Percentiles rank a stretch among this genome's conserved stretches.
phyloP scores from a whole-genome alignment of 2,888 invertebrate genomes.

The Aphelenchoides bicaudatus region DNA sequence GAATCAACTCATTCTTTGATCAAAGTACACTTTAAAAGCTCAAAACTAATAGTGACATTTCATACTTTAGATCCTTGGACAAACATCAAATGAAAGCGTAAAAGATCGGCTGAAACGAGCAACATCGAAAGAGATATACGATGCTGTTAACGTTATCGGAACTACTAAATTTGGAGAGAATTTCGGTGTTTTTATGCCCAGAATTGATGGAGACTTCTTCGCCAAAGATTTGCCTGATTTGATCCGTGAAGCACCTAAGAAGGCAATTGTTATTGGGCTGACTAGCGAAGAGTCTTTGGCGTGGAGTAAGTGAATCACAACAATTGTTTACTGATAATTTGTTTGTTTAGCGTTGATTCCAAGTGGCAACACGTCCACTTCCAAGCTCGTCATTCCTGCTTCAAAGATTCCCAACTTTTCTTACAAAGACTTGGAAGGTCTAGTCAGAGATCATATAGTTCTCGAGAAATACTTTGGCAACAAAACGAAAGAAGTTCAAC shows the following conservation, averaged over 20 bases:
- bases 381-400: not conserved
- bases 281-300: conserved; percentile 26
- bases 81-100: conserved; percentile 5
- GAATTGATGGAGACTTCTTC: conserved; percentile 38
- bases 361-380: not conserved
- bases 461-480: not conserved
- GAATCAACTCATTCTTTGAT: too few relatives aligned
- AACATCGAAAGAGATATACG: not conserved
- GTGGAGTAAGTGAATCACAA: conserved; percentile 26
- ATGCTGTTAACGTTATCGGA: not conserved
- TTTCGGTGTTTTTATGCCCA: conserved; percentile 32
- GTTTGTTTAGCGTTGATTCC: not conserved
- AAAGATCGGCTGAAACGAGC: conserved; percentile 23
- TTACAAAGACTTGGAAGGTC: not conserved
- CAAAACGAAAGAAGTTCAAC: conserved; percentile 18
- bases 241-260: conserved; percentile 28
- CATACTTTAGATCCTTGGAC: too few relatives aligned
- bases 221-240: conserved; percentile 26
- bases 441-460: not conserved
- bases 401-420: not conserved
- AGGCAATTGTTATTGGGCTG: conserved; percentile 34
- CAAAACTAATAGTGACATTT: too few relatives aligned
- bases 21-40: too few relatives aligned
- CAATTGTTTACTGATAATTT: not conserved
- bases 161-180: conserved; percentile 16